These are phyloP conservation scores for Athalia cordata DNA, from an alignment of 2,888 invertebrate species.

Conservation along the genomic window DNA sequence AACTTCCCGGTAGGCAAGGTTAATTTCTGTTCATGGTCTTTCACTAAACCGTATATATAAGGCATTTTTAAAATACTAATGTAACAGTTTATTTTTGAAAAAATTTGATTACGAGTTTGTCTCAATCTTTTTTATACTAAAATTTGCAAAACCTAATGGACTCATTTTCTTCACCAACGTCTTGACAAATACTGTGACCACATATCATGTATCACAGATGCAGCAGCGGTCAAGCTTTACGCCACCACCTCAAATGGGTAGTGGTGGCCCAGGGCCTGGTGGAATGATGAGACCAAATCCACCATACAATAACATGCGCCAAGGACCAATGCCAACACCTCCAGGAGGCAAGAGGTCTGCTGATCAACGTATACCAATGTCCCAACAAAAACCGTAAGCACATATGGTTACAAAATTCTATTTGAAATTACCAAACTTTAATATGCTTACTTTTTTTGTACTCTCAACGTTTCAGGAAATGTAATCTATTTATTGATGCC, in stretches of 20 bases:
- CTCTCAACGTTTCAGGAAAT: slow-evolving; percentile 6
- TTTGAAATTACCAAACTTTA: not conserved
- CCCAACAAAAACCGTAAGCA: slow-evolving; percentile 79
- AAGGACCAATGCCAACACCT: slow-evolving; percentile 77
- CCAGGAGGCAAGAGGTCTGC: slow-evolving; percentile 79
- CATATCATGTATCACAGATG: slow-evolving; percentile 61
- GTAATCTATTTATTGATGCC: not conserved
- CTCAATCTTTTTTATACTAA: slow-evolving; percentile 38
- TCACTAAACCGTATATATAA: slow-evolving; percentile 22
- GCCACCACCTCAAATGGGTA: slow-evolving; percentile 78
- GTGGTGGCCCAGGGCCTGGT: slow-evolving; percentile 73
- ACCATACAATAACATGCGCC: slow-evolving; percentile 78
- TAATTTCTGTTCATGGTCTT: slow-evolving; percentile 21
- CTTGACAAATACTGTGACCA: not conserved
- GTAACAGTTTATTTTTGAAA: not conserved
- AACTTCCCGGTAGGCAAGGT: slow-evolving; percentile 82
- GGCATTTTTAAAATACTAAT: not conserved
- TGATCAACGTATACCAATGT: slow-evolving; percentile 78
- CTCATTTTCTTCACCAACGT: not conserved
- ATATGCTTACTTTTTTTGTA: not conserved
- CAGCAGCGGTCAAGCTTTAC: slow-evolving; percentile 83
- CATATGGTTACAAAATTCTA: slow-evolving; percentile 40
- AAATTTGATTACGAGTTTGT: not conserved
- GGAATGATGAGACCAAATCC: slow-evolving; percentile 78
- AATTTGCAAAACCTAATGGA: not conserved